phyloP scores from a whole-genome alignment of 2,888 invertebrate species.

The Aphidoletes aphidimyza region DNA sequence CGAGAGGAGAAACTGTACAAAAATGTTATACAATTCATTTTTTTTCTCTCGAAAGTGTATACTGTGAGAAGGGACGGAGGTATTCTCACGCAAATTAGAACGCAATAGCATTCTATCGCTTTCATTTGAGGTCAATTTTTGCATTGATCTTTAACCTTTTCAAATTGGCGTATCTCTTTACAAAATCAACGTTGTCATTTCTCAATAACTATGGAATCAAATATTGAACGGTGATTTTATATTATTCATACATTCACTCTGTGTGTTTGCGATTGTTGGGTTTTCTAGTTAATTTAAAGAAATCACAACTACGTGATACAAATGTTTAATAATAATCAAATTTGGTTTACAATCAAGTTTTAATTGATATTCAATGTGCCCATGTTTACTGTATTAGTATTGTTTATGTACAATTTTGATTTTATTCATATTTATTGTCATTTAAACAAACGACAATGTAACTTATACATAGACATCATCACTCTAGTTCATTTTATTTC shows the following conservation, averaged over 20 bases:
- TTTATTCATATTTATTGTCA: too few species aligned
- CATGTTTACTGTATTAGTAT: not conserved
- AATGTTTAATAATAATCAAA: not conserved
- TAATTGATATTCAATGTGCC: conserved; percentile 13
- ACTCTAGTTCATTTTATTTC: not conserved
- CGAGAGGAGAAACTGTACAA: too few species aligned
- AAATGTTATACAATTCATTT: not conserved
- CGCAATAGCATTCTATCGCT: not conserved
- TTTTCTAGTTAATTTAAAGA: not conserved
- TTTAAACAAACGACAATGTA: too few species aligned
- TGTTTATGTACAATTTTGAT: too few species aligned
- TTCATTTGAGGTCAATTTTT: not conserved
- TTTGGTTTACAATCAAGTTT: not conserved
- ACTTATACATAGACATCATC: not conserved
- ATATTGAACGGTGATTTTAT: not conserved
- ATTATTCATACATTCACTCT: not conserved
- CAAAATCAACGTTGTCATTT: not conserved
- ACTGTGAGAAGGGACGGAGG: too few species aligned
- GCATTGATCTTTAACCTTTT: conserved; percentile 23
- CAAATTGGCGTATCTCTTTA: not conserved
- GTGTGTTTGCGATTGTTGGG: not conserved
- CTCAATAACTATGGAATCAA: not conserved
- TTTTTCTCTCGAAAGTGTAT: not conserved
- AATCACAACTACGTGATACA: not conserved
- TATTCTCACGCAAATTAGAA: too few species aligned